Evolutionary conservation across 2,113 vertebrate genomes (phyloP).

Genomic region (Apaloderma vittatum): DNA sequence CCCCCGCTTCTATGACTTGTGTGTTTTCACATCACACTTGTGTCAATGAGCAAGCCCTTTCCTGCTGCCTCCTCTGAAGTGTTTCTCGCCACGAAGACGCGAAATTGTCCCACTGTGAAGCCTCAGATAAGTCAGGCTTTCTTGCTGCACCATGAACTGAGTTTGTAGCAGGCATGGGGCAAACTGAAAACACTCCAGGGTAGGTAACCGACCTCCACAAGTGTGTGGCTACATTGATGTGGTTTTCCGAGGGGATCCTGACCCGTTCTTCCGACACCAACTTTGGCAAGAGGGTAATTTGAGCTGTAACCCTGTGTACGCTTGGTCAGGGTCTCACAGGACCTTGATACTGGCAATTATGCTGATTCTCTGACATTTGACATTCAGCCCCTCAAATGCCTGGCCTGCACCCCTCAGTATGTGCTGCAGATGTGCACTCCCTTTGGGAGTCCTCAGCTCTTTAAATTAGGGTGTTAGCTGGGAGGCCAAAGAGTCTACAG

Average conservation of each 20-base stretch:
- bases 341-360: not conserved
- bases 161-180: not conserved
- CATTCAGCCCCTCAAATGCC: accelerated
- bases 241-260: not conserved
- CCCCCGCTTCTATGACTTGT: not conserved
- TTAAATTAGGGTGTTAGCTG: not conserved
- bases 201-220: not conserved
- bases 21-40: not conserved
- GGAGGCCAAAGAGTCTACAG: not conserved
- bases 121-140: not conserved
- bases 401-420: accelerated
- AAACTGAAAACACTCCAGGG: not conserved
- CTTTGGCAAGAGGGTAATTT: not conserved
- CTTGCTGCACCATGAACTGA: not conserved
- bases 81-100: not conserved
- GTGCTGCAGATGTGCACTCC: not conserved
- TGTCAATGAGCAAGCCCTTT: not conserved
- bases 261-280: not conserved
- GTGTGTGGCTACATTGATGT: not conserved
- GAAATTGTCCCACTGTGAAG: accelerated
- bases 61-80: not conserved
- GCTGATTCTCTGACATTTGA: not conserved
- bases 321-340: accelerated
- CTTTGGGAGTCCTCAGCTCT: not conserved
- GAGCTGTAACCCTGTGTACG: not conserved